Base-by-base conservation (phyloP, 1,140 invertebrate genomes). In the Camponotus vicinus region DNA sequence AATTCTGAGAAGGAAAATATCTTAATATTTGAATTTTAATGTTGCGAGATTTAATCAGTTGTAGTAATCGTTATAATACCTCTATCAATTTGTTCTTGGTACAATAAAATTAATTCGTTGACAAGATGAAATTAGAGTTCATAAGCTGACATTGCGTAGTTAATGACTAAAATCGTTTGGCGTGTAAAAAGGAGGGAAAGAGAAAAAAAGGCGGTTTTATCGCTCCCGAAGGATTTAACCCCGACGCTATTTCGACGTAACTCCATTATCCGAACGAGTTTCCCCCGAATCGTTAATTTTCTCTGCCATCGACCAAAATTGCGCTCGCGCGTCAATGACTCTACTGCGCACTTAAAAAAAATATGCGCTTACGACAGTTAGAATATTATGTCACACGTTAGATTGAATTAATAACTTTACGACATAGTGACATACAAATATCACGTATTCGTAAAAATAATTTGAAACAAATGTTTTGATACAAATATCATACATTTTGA, bases 191-290 rank as follows among this genome's bases (percentile, higher is more conserved):
- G 42, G n/a, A 66, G 42, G 32, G 52, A 77, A 21, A 59, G 71
- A 67, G 42, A 45, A 2, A 78, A 77, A 80, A 73, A 75, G 57
- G 57, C 15, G 15, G 45, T 89, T 89, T 89, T 78, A 88, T 86
- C 63, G 67, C 45, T 75, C 66, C 80, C 89, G 52, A 52, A 82
- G 82, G 89, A 90, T 90, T 86, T 67, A 82, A 59, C 59, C 71
- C 21, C 70, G 66, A 64, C 66, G 88, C 77, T 87, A 87, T 90
- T 90, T 71, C 85, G 67, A 70, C 85, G 89, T 90, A 90, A 90
- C 86, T 88, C 88, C 71, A 90, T 90, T 90, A 90, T 79, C 61
- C 75, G 75, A 79, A 87, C 85, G 86, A 85, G 85, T 87, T 89
- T 82, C 77, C 52, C 66, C 15, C 71, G 69, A 80, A 80, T 85